Evolutionary conservation across 2,113 vertebrate species (phyloP), one percentile per base, ranked within the genome.

Genomic region (Lucifuga dentata): DNA sequence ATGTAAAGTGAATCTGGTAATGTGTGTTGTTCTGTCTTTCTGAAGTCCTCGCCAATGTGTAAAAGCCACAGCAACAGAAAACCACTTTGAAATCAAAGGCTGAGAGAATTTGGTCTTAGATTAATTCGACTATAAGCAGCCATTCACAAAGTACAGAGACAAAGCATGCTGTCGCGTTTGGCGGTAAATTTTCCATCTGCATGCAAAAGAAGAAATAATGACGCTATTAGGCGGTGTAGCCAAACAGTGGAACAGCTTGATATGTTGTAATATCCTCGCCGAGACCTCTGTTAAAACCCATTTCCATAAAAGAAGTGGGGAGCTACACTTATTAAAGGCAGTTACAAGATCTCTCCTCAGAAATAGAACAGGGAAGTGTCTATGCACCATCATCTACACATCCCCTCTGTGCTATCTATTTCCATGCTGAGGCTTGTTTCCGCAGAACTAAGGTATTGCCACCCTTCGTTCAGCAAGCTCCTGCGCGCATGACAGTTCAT

Each of bases 401-500:
- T n/a, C 40, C 51, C 23, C 51, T 66, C 45, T 8, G 52, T 65
- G 53, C 66, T 75, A 59, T 78, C 72, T 71, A 9, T 84, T 75
- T 44, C 73, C 65, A 70, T 29, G 43, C 52, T 10, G n/a, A 35
- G 68, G 60, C 71, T 68, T 73, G 77, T 85, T 86, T 86, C 73
- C 1, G 35, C 57, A 83, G 73, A 86, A 79, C 72, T 39, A 77
- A 86, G 58, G 87, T 86, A 88, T 86, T 87, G 80, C 74, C 85
- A 16, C 65, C 62, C 46, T 81, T 84, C 45, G 60, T 86, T 89
- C 87, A 26, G 84, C 76, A 43, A 82, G 73, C 65, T 65, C 73
- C 80, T 85, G 80, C 43, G 0, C 86, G 73, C 88, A 91, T 88
- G 92, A 90, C 91, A 93, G 84, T 93, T 93, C 86, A 93, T 94